Evolutionary conservation across 2,113 vertebrate species (phyloP), one percentile per base, ranked within the genome.

Genomic region (Ailuropoda melanoleuca): DNA sequence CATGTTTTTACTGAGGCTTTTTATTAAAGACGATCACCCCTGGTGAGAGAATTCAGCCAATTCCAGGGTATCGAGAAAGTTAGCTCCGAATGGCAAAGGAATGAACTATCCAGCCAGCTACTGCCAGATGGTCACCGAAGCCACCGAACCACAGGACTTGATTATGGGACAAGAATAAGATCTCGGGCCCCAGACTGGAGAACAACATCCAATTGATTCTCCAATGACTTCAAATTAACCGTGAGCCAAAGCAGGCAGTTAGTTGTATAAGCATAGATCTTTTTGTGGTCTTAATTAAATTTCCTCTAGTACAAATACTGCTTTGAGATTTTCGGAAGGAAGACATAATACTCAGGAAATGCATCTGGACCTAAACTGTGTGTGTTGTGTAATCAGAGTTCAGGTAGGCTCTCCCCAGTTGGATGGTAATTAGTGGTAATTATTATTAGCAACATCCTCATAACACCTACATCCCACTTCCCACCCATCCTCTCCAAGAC

Each of bases 221-320:
- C 94, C 18, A 3, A 21, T 55, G 89, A 95, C 87, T 97, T 97
- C 85, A 97, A 31, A 39, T 97, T 85, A 98, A 98, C 97, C 43
- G 29, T 50, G 84, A 55, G 93, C 82, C 64, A 53, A 97, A 97
- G 77, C 23, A 72, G 97, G 50, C 95, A 95, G 95, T 89, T 96
- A 97, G 97, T 82, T 64, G 94, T 39, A 58, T 92, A 88, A 98
- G 91, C 86, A 97, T 34, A 97, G 93, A 98, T 95, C 77, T 95
- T 80, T 94, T 55, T 77, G 72, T 56, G 50, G n/a, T 9, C 94
- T 95, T 97, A 98, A 98, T 98, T 97, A 97, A 93, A 58, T 78
- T 88, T 87, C 75, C 37, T 70, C 81, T 10, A 1, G 56, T 17
- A 39, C 55, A 90, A 89, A 95, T n/a, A 72, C 93, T n/a, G 29